Base-by-base conservation (phyloP, 2,888 invertebrate genomes). In the Drosophila melanosoma region DNA sequence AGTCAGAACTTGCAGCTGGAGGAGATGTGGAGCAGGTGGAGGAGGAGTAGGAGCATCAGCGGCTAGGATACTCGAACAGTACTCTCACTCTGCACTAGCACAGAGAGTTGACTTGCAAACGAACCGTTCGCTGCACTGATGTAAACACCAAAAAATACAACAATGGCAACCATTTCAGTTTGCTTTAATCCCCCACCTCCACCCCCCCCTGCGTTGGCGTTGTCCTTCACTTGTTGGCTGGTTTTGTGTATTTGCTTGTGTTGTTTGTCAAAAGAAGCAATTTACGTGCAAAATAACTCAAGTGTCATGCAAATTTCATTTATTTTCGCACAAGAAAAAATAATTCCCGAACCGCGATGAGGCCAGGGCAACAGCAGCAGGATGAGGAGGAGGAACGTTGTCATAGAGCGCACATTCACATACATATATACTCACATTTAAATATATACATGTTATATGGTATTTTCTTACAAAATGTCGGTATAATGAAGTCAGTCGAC, bases 201-300 rank as follows among this genome's bases (percentile, higher is more conserved):
- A 23, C 33, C 12, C 15, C 33, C n/a, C 51, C 11, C 23, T n/a
- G 36, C 42, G 17, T 33, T 53, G 40, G 42, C 54, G 54, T 61
- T 59, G 32, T 56, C 54, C 49, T 29, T 42, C 58, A 65, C 75
- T 69, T 48, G 71, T 76, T 83, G 74, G 58, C 70, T 74, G 77
- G 74, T 72, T 72, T 76, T 89, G 82, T 82, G 81, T 83, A 85
- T 85, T 87, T 83, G 87, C 79, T 74, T 89, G 86, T 82, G 81
- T 90, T 90, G 89, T 90, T 87, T 89, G 90, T 87, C 87, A 88
- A 88, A 88, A 89, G 90, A 88, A 88, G 90, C 91, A 92, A 91
- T 91, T 92, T 91, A 91, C 91, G 91, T 92, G 91, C 91, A 91
- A 92, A 91, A 91, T 91, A 91, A 91, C 91, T 91, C 91, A 90